A percentile compares a stretch with the other conserved stretches of the same genome.
Evolutionary conservation across 1,140 invertebrate genomes (phyloP).

Genomic region (Drosophila subobscura): DNA sequence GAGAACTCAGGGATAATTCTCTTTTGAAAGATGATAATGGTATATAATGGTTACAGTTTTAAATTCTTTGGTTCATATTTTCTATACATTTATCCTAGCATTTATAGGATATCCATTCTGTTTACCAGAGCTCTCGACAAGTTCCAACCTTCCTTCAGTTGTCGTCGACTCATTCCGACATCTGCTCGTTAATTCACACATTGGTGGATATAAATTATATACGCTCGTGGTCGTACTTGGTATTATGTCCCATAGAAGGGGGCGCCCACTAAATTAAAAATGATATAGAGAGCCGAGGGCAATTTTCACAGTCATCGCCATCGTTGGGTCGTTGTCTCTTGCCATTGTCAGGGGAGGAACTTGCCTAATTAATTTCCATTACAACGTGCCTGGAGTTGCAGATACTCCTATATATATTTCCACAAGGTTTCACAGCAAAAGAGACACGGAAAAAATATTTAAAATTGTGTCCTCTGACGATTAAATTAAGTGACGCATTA

Average conservation of each 20-base stretch:
- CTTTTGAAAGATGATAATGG: no score
- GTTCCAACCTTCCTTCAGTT: conserved; percentile 17
- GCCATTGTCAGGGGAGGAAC: conserved; percentile 44
- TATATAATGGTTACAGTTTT: no score
- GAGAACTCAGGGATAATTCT: no score
- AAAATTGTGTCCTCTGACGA: conserved; percentile 30
- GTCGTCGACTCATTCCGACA: conserved; percentile 19
- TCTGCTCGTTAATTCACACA: conserved; percentile 65
- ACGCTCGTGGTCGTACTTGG: no score
- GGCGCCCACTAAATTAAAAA: conserved; percentile 75
- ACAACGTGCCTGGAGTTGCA: conserved; percentile 72
- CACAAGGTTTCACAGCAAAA: conserved; percentile 10
- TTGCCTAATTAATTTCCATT: conserved; percentile 80
- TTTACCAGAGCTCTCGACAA: background rate
- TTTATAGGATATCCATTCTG: no score
- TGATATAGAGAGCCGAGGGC: conserved; percentile 49
- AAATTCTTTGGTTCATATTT: no score
- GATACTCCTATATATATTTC: conserved; percentile 33
- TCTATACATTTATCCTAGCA: no score
- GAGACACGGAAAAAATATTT: conserved; percentile 24
- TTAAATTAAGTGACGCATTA: conserved; percentile 69
- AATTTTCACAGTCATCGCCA: conserved; percentile 36
- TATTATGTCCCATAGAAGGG: conserved; percentile 39
- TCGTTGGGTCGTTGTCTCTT: no score
- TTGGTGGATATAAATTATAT: conserved; percentile 60